Percentiles rank a stretch among this genome's conserved stretches.
Conservation (phyloP, 92 coral and sea anemone genomes). For the Epizoanthus illoricatus region DNA sequence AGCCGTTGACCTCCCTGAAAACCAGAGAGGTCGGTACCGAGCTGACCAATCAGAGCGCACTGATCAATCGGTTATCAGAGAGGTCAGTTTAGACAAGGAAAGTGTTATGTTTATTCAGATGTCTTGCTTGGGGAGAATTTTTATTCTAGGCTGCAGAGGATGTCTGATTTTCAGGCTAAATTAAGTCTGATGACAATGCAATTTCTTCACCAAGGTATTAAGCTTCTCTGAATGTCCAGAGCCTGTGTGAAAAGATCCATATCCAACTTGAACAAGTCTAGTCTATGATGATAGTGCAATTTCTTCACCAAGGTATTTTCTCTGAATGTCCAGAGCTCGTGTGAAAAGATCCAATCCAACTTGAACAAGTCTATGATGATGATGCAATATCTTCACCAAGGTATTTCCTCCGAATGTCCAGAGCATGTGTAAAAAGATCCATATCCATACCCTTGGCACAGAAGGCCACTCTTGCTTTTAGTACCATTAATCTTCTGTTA, state of each 20-base stretch:
- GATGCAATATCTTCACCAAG: conserved; percentile 43
- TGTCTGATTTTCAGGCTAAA: no score
- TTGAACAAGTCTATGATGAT: conserved; percentile 17
- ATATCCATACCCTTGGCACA: conserved; percentile 81
- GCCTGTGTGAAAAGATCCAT: conserved; percentile 74
- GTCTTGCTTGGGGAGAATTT: no score
- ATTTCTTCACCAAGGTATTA: conserved; percentile 53
- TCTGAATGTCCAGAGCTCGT: conserved; percentile 67
- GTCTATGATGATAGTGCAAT: background rate
- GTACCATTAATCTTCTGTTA: conserved; percentile 33
- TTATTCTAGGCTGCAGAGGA: no score
- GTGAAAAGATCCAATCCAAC: conserved; percentile 52
- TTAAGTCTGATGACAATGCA: background rate
- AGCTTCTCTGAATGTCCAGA: conserved; percentile 63
- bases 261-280: background rate
- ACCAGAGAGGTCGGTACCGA: no score
- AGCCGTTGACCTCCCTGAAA: no score
- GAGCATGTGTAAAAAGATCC: conserved; percentile 70
- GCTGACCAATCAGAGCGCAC: no score
- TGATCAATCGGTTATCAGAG: no score
- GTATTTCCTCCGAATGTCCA: conserved; percentile 66
- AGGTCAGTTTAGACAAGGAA: no score
- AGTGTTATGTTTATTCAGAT: no score
- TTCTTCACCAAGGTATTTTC: conserved; percentile 61
- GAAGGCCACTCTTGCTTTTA: conserved; percentile 69